Percentiles rank a stretch among this genome's conserved stretches.
These are phyloP conservation scores for Ia io DNA, from an alignment of 2,113 vertebrate species.

Conservation along the genomic window DNA sequence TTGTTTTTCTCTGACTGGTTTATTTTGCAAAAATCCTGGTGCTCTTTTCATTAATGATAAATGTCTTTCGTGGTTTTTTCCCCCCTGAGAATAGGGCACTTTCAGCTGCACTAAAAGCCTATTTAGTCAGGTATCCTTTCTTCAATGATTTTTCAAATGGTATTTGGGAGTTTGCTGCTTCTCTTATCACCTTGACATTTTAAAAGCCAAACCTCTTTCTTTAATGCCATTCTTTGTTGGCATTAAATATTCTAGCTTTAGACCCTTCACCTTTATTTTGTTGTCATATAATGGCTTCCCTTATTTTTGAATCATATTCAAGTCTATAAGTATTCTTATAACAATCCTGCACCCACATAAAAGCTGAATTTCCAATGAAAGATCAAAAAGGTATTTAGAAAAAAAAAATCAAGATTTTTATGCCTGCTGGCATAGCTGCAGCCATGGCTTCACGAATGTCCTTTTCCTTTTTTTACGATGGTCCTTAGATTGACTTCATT, in stretches of 20 bases:
- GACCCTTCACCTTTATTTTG: not conserved
- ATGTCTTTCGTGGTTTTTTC: not conserved
- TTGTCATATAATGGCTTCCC: not conserved
- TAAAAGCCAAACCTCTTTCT: not conserved
- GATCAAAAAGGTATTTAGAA: not conserved
- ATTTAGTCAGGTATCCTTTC: not conserved
- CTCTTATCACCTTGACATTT: not conserved
- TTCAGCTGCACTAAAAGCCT: not conserved
- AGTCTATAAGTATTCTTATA: not conserved
- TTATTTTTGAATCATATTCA: not conserved
- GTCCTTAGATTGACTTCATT: not conserved
- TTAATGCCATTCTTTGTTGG: not conserved
- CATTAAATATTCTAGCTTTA: not conserved
- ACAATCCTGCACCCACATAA: not conserved
- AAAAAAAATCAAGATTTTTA: not conserved
- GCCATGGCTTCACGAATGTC: not conserved
- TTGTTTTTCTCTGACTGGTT: too few species aligned
- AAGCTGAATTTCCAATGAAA: not conserved
- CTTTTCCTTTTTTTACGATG: not conserved
- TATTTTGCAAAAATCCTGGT: not conserved
- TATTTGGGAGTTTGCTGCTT: not conserved
- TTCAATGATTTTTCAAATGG: not conserved
- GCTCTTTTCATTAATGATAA: not conserved
- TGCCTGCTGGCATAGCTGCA: not conserved
- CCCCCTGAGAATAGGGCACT: not conserved